Percentiles rank a stretch among this genome's conserved stretches.
phyloP scores from a whole-genome alignment of 1,140 invertebrate species.

The Drosophila asahinai region DNA sequence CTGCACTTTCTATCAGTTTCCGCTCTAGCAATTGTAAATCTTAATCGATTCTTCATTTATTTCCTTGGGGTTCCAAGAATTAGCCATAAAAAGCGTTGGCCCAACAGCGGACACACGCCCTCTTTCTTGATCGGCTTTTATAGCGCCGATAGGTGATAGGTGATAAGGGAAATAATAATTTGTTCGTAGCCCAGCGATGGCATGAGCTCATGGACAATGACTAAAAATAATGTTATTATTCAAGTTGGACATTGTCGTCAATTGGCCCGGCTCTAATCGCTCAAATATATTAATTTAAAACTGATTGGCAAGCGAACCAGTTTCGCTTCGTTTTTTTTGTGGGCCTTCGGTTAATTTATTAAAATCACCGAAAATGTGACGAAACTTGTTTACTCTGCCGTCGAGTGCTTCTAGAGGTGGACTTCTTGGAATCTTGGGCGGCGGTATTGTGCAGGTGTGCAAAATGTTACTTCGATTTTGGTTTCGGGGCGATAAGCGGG shows the following conservation, averaged over 20 bases:
- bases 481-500: slow-evolving; percentile 38
- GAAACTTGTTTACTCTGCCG: slow-evolving; percentile 62
- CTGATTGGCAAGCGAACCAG: slow-evolving; percentile 52
- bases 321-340: not conserved
- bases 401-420: slow-evolving; percentile 1
- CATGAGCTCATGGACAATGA: slow-evolving; percentile 71
- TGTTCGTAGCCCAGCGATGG: not conserved
- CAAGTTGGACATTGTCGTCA: slow-evolving; percentile 63
- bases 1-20: slow-evolving; percentile 39
- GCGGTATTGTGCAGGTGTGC: slow-evolving; percentile 60
- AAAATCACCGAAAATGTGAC: slow-evolving; percentile 62
- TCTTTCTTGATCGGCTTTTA: slow-evolving; percentile 55
- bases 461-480: slow-evolving; percentile 32
- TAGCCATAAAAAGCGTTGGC: slow-evolving; percentile 29
- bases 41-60: slow-evolving; percentile 33
- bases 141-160: slow-evolving; percentile 15
- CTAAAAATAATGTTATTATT: slow-evolving; percentile 72
- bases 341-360: slow-evolving; percentile 61
- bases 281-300: slow-evolving; percentile 74
- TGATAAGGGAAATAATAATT: slow-evolving; percentile 24
- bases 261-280: slow-evolving; percentile 36
- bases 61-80: slow-evolving; percentile 41
- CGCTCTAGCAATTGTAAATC: slow-evolving; percentile 45
- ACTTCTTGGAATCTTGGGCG: slow-evolving; percentile 14
- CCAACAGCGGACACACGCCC: slow-evolving; percentile 29